phyloP scores from a whole-genome alignment of 1,140 invertebrate species.

The Globodera ellingtonae region DNA sequence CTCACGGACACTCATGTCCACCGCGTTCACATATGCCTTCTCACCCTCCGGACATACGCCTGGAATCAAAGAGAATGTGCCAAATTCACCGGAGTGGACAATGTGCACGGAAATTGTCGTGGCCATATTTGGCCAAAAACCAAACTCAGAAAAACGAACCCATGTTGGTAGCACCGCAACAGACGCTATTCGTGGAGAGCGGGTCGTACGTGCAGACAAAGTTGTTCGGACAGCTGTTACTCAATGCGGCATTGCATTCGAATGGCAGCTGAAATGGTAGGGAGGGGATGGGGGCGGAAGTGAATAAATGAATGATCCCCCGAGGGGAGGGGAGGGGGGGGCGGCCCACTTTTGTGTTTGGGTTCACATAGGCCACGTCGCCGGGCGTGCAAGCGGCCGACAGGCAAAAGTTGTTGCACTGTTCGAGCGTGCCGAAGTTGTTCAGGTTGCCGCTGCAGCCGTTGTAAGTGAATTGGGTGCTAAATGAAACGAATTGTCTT shows the following conservation, averaged over 20 bases:
- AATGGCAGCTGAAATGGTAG: constrained; percentile 46
- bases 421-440: constrained; percentile 62
- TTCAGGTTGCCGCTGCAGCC: constrained; percentile 57
- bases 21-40: constrained; percentile 63
- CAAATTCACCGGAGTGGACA: no score
- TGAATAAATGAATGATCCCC: neutral
- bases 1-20: constrained; percentile 61
- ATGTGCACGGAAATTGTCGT: no score
- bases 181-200: constrained; percentile 60
- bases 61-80: constrained; percentile 26
- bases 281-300: neutral
- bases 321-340: neutral
- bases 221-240: constrained; percentile 60
- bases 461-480: constrained; percentile 65
- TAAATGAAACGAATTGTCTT: neutral
- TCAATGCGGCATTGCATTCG: constrained; percentile 62
- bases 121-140: no score
- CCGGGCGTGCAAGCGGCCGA: constrained; percentile 64
- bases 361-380: constrained; percentile 64
- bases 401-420: constrained; percentile 64
- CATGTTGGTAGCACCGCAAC: constrained; percentile 64
- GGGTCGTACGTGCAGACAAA: constrained; percentile 63
- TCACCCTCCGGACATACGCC: constrained; percentile 64
- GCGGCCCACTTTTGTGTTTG: constrained; percentile 54
- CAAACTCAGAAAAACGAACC: constrained; percentile 28